Evolutionary conservation across 2,797 vertebrate genomes (phyloP).

Genomic region (Cyclopterus lumpus): DNA sequence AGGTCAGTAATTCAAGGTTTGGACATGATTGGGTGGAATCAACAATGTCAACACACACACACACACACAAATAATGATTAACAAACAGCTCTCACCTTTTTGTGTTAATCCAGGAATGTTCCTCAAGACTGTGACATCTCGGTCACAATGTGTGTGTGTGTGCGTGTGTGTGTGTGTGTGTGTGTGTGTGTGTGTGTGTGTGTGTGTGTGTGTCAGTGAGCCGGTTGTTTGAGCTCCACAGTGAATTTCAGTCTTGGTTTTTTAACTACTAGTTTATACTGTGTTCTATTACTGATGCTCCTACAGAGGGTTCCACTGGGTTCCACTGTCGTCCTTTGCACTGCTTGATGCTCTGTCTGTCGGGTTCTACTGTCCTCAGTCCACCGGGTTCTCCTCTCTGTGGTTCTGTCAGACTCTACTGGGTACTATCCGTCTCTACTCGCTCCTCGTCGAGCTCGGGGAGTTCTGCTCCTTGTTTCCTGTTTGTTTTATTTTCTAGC

Average conservation of each 20-base stretch:
- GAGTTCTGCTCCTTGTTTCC: slow-evolving; percentile 62
- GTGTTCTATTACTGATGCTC: not conserved
- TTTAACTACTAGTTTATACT: not conserved
- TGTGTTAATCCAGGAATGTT: slow-evolving; percentile 9
- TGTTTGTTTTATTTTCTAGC: slow-evolving; percentile 77
- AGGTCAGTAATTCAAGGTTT: no score
- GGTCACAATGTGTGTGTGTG: slow-evolving; percentile 7
- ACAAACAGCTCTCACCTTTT: slow-evolving; percentile 33
- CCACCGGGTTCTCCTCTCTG: not conserved
- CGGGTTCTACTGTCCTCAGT: no score
- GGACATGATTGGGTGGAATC: no score
- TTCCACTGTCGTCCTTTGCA: no score
- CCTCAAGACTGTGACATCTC: slow-evolving; percentile 42
- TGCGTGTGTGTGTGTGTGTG: slow-evolving; percentile 7
- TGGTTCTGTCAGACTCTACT: not conserved
- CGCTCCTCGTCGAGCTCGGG: slow-evolving; percentile 21
- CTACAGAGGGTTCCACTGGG: not conserved
- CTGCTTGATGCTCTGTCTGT: not conserved
- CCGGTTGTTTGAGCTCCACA: slow-evolving; percentile 2
- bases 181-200: slow-evolving; percentile 8
- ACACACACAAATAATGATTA: not conserved
- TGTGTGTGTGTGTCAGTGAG: not conserved
- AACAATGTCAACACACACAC: not conserved
- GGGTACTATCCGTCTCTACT: slow-evolving; percentile 2
- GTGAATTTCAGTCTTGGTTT: not conserved